Percentiles rank a stretch among this genome's conserved stretches.
Evolutionary conservation across 2,888 invertebrate species (phyloP).

Genomic region (Polyommatus iphigenia): DNA sequence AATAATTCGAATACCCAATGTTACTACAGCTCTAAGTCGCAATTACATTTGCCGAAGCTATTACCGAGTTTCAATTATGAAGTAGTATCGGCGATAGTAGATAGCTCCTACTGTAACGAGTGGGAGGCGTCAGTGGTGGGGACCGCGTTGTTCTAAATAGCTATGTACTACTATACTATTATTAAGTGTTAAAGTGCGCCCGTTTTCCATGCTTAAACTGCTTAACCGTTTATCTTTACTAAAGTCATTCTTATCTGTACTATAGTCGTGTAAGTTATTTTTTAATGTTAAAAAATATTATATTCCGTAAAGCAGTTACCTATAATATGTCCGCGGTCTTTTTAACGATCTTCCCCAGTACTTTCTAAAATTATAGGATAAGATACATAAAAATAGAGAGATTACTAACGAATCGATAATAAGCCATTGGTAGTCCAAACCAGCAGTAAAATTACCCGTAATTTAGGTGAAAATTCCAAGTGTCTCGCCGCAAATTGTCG

Average conservation of each 20-base stretch:
- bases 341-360: too few relatives aligned
- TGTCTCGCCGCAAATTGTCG: neutral
- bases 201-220: too few relatives aligned
- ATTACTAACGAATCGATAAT: neutral
- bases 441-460: neutral
- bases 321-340: too few relatives aligned
- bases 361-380: too few relatives aligned
- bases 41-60: slow-evolving; percentile 39
- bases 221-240: too few relatives aligned
- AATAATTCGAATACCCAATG: too few relatives aligned
- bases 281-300: too few relatives aligned
- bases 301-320: too few relatives aligned
- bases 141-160: neutral
- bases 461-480: neutral
- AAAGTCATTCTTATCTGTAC: too few relatives aligned
- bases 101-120: neutral
- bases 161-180: neutral
- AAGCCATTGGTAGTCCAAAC: neutral
- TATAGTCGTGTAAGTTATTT: too few relatives aligned
- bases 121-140: neutral
- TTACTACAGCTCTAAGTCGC: slow-evolving; percentile 30
- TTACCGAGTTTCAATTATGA: slow-evolving; percentile 46
- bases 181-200: too few relatives aligned
- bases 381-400: too few relatives aligned
- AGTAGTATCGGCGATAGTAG: slow-evolving; percentile 39